Evolutionary conservation across 2,888 invertebrate genomes (phyloP).

Genomic region (Polydrusus tereticollis): DNA sequence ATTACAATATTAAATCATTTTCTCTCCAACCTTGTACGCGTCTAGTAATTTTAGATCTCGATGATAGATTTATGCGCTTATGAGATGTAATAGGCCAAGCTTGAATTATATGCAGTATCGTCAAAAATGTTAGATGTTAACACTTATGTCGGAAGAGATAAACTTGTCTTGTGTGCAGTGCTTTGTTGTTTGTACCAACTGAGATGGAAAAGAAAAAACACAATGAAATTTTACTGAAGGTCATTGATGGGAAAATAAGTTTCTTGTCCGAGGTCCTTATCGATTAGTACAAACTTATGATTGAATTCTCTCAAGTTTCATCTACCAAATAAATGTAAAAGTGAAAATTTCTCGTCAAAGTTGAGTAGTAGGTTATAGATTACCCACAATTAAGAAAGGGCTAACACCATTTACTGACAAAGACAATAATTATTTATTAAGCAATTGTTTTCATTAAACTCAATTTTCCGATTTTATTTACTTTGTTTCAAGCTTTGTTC

Average conservation of each 20-base stretch:
- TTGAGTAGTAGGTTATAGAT: no score
- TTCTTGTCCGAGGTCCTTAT: not conserved
- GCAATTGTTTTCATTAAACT: no score
- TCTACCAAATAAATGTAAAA: no score
- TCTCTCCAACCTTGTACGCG: not conserved
- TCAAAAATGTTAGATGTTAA: conserved; percentile 6
- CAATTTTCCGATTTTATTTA: no score
- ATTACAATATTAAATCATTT: conserved; percentile 6
- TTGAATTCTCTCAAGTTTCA: no score
- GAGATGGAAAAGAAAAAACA: not conserved
- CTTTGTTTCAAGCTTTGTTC: no score
- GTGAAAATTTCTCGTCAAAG: no score
- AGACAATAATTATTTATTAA: no score
- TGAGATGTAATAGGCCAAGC: not conserved
- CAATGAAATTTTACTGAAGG: not conserved
- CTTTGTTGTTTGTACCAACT: not conserved
- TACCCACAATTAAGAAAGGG: no score
- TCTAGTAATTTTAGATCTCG: conserved; percentile 7
- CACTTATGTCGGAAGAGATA: conserved; percentile 5
- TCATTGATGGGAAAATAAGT: not conserved
- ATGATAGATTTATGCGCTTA: conserved; percentile 9
- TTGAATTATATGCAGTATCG: not conserved
- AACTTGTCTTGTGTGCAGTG: not conserved
- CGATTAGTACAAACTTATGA: no score
- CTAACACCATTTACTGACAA: no score